Percentiles rank a stretch among this genome's conserved stretches.
Conservation (phyloP, 2,797 vertebrate species). For the Poecile montanus region DNA sequence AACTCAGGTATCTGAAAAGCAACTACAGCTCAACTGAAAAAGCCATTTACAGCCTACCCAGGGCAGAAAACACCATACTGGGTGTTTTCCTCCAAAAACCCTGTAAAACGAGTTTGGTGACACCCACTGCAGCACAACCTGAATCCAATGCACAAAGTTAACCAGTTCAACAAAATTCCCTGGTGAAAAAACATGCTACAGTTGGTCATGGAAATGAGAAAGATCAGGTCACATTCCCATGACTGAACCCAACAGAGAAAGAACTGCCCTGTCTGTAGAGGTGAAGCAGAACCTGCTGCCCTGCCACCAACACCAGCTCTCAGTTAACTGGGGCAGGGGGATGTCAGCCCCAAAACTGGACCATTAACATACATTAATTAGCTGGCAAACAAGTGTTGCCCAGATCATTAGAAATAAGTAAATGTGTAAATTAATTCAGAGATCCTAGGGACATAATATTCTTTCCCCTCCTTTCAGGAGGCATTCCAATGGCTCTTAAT, state of each 20-base stretch:
- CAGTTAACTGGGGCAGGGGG: not conserved
- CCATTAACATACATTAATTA: not conserved
- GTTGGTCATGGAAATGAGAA: not conserved
- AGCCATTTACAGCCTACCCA: not conserved
- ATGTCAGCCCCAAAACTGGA: not conserved
- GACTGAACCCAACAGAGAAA: not conserved
- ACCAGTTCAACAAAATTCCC: slow-evolving; percentile 10
- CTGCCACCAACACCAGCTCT: not conserved
- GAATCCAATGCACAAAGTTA: not conserved
- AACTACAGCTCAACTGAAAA: not conserved
- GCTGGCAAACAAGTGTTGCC: not conserved
- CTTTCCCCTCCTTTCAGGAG: not conserved
- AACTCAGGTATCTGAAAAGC: not conserved
- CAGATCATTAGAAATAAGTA: not conserved
- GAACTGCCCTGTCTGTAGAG: not conserved
- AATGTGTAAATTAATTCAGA: not conserved
- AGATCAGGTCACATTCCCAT: not conserved
- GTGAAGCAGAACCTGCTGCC: not conserved
- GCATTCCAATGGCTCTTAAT: not conserved
- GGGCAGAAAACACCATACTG: not conserved
- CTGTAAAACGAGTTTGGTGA: slow-evolving; percentile 48
- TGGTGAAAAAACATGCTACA: not conserved
- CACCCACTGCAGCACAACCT: not conserved
- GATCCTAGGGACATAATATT: not conserved
- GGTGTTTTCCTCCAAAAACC: slow-evolving; percentile 29